Conservation (phyloP, 2,113 vertebrate genomes). For the Pipa parva region DNA sequence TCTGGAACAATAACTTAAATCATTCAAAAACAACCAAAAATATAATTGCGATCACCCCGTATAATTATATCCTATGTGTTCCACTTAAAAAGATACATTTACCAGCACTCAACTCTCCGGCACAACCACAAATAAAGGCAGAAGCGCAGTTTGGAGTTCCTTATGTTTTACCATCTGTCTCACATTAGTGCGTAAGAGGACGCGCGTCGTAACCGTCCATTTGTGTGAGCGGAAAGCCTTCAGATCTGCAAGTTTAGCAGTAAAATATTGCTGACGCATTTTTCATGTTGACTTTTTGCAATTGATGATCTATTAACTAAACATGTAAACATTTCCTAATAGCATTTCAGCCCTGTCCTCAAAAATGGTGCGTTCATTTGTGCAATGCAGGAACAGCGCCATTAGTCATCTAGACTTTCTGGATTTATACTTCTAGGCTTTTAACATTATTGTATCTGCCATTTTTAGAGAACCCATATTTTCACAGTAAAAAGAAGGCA, state of each 20-base stretch:
- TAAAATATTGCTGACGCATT: neutral
- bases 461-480: no score
- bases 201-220: neutral
- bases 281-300: neutral
- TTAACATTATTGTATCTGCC: no score
- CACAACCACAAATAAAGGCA: neutral
- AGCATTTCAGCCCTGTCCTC: conserved; percentile 14
- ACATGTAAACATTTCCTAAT: conserved; percentile 13
- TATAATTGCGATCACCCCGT: neutral
- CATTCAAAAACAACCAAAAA: no score
- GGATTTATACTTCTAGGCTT: no score
- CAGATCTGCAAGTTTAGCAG: conserved; percentile 6
- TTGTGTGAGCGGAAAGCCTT: neutral
- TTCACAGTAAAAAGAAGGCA: no score
- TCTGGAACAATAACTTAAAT: no score
- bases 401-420: no score
- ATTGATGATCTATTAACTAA: conserved; percentile 11
- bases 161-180: conserved; percentile 13
- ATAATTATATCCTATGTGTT: neutral
- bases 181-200: neutral
- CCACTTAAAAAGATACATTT: neutral
- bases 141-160: neutral
- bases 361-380: conserved; percentile 4
- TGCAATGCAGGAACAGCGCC: neutral
- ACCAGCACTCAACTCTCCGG: neutral